Evolutionary conservation across 2,888 invertebrate species (phyloP).

Genomic region (Penaeus monodon): DNA sequence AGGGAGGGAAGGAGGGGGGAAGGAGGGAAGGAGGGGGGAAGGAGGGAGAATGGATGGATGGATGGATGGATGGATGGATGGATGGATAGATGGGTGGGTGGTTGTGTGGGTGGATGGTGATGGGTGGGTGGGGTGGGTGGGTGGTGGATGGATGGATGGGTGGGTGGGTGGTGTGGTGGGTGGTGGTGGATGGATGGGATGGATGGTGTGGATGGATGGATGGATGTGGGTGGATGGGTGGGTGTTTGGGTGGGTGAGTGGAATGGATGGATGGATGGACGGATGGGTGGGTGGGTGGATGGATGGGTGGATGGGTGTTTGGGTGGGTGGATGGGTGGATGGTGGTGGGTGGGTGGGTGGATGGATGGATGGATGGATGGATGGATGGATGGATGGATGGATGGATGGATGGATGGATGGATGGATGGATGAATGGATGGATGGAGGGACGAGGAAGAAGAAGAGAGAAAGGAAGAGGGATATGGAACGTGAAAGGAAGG

Average conservation of each 20-base stretch:
- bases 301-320: too few relatives aligned
- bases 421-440: background rate
- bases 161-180: too few relatives aligned
- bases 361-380: background rate
- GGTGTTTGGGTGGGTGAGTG: too few relatives aligned
- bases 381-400: background rate
- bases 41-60: background rate
- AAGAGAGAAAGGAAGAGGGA: background rate
- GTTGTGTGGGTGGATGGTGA: too few relatives aligned
- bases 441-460: background rate
- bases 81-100: background rate
- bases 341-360: background rate
- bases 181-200: background rate
- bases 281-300: background rate
- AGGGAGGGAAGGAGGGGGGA: too few relatives aligned
- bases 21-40: background rate
- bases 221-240: too few relatives aligned
- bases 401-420: background rate
- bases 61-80: background rate
- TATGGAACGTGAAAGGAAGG: too few relatives aligned
- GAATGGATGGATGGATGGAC: background rate
- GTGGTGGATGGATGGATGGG: background rate
- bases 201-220: background rate
- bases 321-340: too few relatives aligned
- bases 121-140: background rate